These are phyloP conservation scores for Cydia fagiglandana DNA, from an alignment of 1,140 invertebrate species.

Conservation along the genomic window DNA sequence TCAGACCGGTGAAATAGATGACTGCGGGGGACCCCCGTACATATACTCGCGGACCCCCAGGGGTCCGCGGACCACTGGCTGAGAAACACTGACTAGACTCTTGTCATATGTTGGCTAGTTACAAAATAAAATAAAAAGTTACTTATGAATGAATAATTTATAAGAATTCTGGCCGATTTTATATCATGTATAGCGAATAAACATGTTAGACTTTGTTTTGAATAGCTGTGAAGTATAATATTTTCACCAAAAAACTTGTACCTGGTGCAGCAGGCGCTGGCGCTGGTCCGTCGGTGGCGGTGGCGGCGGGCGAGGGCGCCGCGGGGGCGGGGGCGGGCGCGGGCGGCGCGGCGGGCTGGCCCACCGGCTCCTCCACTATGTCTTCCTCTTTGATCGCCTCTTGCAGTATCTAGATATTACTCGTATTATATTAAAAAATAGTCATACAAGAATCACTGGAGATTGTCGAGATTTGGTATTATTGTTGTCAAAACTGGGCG, in stretches of 20 bases:
- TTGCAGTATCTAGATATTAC: slow-evolving; percentile 58
- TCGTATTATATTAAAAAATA: background rate
- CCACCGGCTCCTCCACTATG: slow-evolving; percentile 46
- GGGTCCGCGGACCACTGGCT: too few species aligned
- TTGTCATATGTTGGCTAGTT: too few species aligned
- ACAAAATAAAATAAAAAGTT: too few species aligned
- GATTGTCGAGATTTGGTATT: background rate
- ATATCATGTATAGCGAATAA: too few species aligned
- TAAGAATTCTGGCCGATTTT: background rate
- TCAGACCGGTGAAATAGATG: too few species aligned
- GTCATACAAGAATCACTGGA: background rate
- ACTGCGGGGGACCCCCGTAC: too few species aligned
- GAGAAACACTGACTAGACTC: too few species aligned
- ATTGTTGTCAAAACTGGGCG: background rate
- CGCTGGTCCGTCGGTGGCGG: slow-evolving; percentile 31
- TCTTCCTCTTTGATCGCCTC: slow-evolving; percentile 67
- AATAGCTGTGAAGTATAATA: too few species aligned
- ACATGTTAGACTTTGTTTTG: too few species aligned
- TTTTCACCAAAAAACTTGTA: background rate
- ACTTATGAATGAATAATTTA: background rate
- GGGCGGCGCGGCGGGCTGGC: slow-evolving; percentile 19
- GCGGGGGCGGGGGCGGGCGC: slow-evolving; percentile 31
- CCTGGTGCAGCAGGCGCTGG: slow-evolving; percentile 36
- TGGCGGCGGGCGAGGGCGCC: slow-evolving; percentile 15
- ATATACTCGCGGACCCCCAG: too few species aligned